Base-by-base conservation (phyloP, 2,113 vertebrate species). In the Notothenia rossii region DNA sequence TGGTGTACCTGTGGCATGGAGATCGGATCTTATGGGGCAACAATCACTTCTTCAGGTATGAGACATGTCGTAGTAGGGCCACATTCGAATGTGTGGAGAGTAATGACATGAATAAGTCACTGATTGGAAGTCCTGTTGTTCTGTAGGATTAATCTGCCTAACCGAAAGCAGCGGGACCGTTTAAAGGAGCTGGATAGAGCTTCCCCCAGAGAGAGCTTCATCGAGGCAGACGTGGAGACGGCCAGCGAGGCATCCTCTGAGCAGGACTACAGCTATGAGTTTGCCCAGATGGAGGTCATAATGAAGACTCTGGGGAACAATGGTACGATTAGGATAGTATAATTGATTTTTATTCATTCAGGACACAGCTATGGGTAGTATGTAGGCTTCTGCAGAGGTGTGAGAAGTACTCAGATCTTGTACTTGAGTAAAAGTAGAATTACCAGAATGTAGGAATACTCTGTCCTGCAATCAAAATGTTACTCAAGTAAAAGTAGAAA, bases 231-330 rank as follows among this genome's bases (percentile, higher is more conserved):
- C 48, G 59, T 97, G 83, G 98, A 99, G 83, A 97, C 97, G 0
- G 96, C 96, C 69, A 99, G 98, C n/a, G 97, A 99, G 92, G 96
- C 97, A 6, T 99, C 98, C n/a, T 99, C 98, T 1, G 98, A 99
- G 81, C 96, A 97, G 79, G 98, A 99, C 91, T 99, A 98, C 87
- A 99, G 96, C 92, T 99, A 99, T 0, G 98, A 99, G 90, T 99
- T 99, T 87, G 98, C 98, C 48, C 98, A 99, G 94, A 99, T 98
- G 97, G 98, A 99, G 90, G 98, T 99, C 75, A 99, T 98, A 90
- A 99, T 99, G 98, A 99, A 99, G 86, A 97, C 97, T 1, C 94
- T 99, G 75, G 98, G 96, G 66, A 98, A 94, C 77, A 98, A 99
- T 18, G 98, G 98, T 99, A 93, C 29, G 69, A 86, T 72, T 56